Conservation (phyloP, 2,797 vertebrate species). For the Pampus argenteus region DNA sequence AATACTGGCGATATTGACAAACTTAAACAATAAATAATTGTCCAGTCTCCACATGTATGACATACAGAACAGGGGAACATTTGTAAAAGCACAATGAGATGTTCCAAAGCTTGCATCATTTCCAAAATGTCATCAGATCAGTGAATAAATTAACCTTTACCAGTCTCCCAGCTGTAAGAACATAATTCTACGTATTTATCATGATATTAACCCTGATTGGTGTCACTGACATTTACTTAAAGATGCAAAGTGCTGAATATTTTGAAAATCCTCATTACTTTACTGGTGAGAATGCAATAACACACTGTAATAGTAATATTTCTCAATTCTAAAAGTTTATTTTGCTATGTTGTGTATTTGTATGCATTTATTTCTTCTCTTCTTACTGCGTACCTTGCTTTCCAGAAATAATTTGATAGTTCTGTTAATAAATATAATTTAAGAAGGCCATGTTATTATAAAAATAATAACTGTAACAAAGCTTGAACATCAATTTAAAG, state of each 20-base stretch:
- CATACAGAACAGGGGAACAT: conserved; percentile 31
- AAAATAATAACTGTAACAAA: not conserved
- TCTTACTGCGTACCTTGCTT: not conserved
- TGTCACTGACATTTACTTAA: conserved; percentile 63
- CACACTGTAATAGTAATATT: not conserved
- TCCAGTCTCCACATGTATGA: conserved; percentile 4
- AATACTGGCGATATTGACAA: conserved; percentile 4
- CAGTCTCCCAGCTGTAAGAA: conserved; percentile 52
- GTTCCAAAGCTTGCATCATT: conserved; percentile 46
- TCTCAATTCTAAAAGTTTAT: too few relatives aligned
- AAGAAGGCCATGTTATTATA: not conserved
- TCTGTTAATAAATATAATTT: not conserved
- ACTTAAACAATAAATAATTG: conserved; percentile 8
- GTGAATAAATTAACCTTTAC: conserved; percentile 82
- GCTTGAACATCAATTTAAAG: not conserved
- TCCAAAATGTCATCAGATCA: conserved; percentile 71
- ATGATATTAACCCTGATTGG: conserved; percentile 74
- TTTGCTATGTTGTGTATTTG: not conserved
- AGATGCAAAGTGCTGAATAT: conserved; percentile 38
- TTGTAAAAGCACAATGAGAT: conserved; percentile 44
- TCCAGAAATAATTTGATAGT: not conserved
- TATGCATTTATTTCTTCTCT: not conserved
- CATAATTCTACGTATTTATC: conserved; percentile 60
- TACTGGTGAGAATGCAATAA: conserved; percentile 7
- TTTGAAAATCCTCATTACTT: conserved; percentile 8